Evolutionary conservation across 2,888 invertebrate genomes (phyloP).

Genomic region (Cremastinae sp.): DNA sequence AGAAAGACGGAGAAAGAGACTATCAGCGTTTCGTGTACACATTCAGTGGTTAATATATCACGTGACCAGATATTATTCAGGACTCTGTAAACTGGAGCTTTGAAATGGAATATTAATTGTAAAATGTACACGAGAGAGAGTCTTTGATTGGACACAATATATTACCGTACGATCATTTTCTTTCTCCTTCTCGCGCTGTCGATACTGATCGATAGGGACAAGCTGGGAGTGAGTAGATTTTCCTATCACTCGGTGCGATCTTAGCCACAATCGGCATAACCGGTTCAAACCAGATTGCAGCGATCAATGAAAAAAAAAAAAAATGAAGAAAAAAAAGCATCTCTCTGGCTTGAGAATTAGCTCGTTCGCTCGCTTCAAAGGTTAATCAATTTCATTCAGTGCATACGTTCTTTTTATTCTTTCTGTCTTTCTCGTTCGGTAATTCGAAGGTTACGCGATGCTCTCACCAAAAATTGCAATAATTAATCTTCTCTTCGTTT

Average conservation of each 20-base stretch:
- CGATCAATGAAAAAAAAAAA: conserved; percentile 1
- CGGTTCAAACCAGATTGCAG: conserved; percentile 1
- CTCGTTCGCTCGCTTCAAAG: conserved; percentile 1
- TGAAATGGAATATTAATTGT: conserved; percentile 14
- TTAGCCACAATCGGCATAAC: not conserved
- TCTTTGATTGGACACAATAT: not conserved
- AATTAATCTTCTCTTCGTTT: too few species aligned
- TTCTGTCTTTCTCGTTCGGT: too few species aligned
- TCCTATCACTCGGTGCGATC: not conserved
- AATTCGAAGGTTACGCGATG: too few species aligned
- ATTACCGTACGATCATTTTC: conserved; percentile 11
- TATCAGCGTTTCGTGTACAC: not conserved
- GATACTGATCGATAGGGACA: conserved; percentile 10
- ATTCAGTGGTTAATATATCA: conserved; percentile 3
- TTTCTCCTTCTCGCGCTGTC: not conserved
- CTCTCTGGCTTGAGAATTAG: too few species aligned
- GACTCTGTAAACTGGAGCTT: conserved; percentile 1
- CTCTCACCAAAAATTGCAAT: too few species aligned
- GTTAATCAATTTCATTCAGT: not conserved
- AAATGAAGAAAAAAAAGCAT: not conserved
- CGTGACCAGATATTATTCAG: conserved; percentile 13
- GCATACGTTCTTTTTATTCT: conserved; percentile 1
- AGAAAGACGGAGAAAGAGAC: not conserved
- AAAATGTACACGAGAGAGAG: not conserved
- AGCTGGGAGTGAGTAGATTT: conserved; percentile 20